These are phyloP conservation scores for Acanthurus leucopareius DNA, from an alignment of 2,797 vertebrate genomes.

Conservation along the genomic window DNA sequence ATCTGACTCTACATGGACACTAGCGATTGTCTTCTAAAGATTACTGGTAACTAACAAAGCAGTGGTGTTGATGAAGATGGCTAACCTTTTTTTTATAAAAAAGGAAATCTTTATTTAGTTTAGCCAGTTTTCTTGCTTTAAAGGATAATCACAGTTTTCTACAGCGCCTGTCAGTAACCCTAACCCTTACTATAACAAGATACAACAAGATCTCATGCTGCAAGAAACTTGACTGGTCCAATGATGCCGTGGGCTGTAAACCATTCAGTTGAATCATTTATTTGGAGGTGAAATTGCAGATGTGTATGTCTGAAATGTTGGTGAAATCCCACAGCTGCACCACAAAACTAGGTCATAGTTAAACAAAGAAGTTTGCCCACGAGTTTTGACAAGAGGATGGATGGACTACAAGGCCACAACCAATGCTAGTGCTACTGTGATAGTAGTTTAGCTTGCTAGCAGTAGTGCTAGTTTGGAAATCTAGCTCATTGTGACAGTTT, in stretches of 20 bases:
- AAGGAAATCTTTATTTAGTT: neutral
- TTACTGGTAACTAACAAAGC: conserved; percentile 14
- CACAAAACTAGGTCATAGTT: neutral
- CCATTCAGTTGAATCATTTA: neutral
- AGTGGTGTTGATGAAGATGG: neutral
- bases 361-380: neutral
- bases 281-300: neutral
- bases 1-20: conserved; percentile 15
- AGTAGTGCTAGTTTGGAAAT: neutral
- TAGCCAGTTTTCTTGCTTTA: neutral
- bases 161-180: no score
- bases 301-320: neutral
- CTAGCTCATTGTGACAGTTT: no score
- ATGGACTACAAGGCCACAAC: neutral
- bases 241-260: neutral
- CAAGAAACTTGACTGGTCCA: neutral
- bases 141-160: neutral
- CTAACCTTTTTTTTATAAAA: neutral
- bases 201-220: no score
- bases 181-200: no score
- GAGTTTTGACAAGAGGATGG: neutral
- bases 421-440: neutral
- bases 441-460: neutral
- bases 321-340: neutral
- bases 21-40: conserved; percentile 4